Conservation (phyloP, 2,113 vertebrate genomes). For the Phylloscopus whistleri region DNA sequence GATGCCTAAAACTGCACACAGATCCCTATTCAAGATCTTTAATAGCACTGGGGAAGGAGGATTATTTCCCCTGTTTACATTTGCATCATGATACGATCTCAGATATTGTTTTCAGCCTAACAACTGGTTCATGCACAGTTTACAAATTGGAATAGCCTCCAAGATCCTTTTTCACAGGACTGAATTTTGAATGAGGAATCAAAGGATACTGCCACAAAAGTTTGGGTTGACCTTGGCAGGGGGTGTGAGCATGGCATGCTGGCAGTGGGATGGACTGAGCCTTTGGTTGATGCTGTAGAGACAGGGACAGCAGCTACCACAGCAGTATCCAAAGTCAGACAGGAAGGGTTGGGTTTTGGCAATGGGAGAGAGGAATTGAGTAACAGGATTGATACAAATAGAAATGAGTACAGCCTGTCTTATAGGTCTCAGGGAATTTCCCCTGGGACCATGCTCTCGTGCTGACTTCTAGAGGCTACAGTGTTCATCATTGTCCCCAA, state of each 20-base stretch:
- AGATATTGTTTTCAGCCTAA: not conserved
- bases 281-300: not conserved
- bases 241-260: rapidly evolving
- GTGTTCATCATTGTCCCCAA: not conserved
- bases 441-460: not conserved
- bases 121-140: not conserved
- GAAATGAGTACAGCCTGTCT: not conserved
- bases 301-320: not conserved
- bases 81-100: not conserved
- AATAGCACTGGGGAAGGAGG: not conserved
- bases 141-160: not conserved
- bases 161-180: not conserved
- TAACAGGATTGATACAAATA: not conserved
- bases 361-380: not conserved
- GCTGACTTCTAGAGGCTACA: not conserved
- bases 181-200: not conserved
- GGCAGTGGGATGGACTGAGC: not conserved
- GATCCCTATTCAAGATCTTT: not conserved
- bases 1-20: slow-evolving; percentile 25
- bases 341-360: not conserved
- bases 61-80: slow-evolving; percentile 23
- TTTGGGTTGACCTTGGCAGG: not conserved
- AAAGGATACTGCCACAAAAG: not conserved
- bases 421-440: not conserved
- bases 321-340: not conserved